Base-by-base conservation (phyloP, 2,113 vertebrate species). In the Ginglymostoma cirratum region DNA sequence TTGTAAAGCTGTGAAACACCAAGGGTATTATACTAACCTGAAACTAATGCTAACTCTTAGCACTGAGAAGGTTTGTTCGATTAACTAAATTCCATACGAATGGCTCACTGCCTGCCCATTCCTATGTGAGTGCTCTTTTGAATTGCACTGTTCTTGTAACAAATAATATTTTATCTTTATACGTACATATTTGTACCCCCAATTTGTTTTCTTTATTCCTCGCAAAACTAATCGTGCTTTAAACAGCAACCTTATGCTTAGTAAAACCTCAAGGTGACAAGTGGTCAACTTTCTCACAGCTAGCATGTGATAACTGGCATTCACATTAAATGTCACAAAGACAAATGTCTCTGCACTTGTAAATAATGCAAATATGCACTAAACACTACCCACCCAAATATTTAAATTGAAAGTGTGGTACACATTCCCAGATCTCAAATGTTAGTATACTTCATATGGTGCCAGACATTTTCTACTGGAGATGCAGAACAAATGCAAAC, bases 131-230 rank as follows among this genome's bases (percentile, higher is more conserved):
- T 95, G 96, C 97, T 97, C 96, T 97, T 97, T 97, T 96, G 96
- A 97, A 97, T 97, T 97, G 96, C 97, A 97, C 97, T 97, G 97
- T 96, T 96, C 61, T 96, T 96, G 96, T 97, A 96, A 97, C 95
- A 85, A 96, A 96, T 96, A 96, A 48, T 95, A 94, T 94, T 96
- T 96, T 96, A 97, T 94, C 96, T 95, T 96, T 52, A 95, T 96
- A 96, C 76, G 19, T 96, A 52, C 96, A 55, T 96, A 96, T 96
- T 48, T 95, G 24, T 95, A 27, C 70, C 87, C 45, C 23, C 5
- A 27, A 61, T 61, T 8, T 6, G 27, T 90, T 67, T 65, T 94
- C 38, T 27, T 48, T 72, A 12, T 27, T 2, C n/a, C 34, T 67
- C n/a, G 15, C 8, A 45, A 45, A 19, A 90, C 55, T 14, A 34